Evolutionary conservation across 2,888 invertebrate genomes (phyloP), one percentile per base, ranked within the genome.

Genomic region (Anthoptus insignis): DNA sequence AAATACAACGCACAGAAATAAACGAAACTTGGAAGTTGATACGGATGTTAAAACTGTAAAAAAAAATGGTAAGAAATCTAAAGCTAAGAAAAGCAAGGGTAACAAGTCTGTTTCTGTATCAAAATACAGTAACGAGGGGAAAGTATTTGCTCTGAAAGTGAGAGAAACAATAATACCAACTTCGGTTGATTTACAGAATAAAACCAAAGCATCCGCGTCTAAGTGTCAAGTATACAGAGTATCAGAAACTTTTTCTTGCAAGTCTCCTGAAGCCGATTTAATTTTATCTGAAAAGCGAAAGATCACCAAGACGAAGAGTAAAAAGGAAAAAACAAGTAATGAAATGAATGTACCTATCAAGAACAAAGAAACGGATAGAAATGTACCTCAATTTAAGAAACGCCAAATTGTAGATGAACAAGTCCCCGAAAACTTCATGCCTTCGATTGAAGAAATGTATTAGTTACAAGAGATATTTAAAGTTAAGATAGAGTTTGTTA

Each of bases 151-250:
- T 4, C 57, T 91, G 39, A 86, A 86, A 79, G 75, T 91, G 13
- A 86, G 83, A 70, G 90, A 87, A 76, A 73, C 70, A 2, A 74
- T 66, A 57, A 24, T 52, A 16, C 59, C 58, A 66, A 53, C 66
- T 22, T 32, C 69, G 21, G 22, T 63, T 14, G 72, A 70, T 4
- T 54, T 65, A 39, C 64, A 69, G 32, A 76, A 75, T n/a, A 69
- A 71, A 11, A 73, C 66, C 34, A 73, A 68, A 49, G 59, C 70
- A 6, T 11, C 68, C 3, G 54, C 68, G 5, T 67, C 70, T 3
- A 72, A 73, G 14, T 91, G 91, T 67, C 77, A 80, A 72, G 75
- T 90, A 9, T 90, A 84, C 58, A 83, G 76, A 64, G 79, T 91
- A 0, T 83, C 82, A 49, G 83, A 87, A 70, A 75, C 78, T 24